Base-by-base conservation (phyloP, 2,113 vertebrate genomes). In the Microcebus ravelobensis region DNA sequence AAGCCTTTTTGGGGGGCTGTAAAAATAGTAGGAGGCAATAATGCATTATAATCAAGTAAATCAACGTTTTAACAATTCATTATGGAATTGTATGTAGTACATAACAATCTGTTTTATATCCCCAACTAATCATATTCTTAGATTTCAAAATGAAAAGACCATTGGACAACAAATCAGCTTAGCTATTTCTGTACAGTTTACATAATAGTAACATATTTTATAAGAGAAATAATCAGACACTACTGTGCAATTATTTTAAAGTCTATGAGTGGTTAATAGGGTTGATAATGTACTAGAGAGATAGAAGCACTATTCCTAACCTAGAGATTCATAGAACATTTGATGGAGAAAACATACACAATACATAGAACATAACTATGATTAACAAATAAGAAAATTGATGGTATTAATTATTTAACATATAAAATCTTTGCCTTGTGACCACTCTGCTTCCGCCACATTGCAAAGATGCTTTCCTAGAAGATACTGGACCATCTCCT, bases 101-200 rank as follows among this genome's bases (percentile, higher is more conserved):
- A 76, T 68, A 91, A 81, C 36, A 61, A 48, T 84, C 42, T n/a
- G 27, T 67, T 76, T 88, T 68, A 39, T 36, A 68, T 68, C 21
- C 1, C 55, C 5, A 94, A 65, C 8, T 55, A n/a, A 55, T 20
- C 6, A 57, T 15, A 61, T 50, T 82, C 27, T 88, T 94, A 21
- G 29, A 80, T 73, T 83, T 74, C 50, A 94, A n/a, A 90, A 91
- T 68, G 9, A 82, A 90, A 92, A 83, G 34, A 77, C 55, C 36
- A 31, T 20, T 84, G 23, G 7, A 59, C 57, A 90, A 74, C 39
- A 87, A 74, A 80, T 4, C 4, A 73, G 31, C 13, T 52, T 59
- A 71, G 10, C 8, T 48, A 20, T 80, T 84, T 79, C 59, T 90
- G 20, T 52, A 81, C 55, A 14, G 48, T 50, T 84, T 74, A 18